Evolutionary conservation across 2,888 invertebrate genomes (phyloP), one percentile per base, ranked within the genome.

Genomic region (Drosophila paracracens): DNA sequence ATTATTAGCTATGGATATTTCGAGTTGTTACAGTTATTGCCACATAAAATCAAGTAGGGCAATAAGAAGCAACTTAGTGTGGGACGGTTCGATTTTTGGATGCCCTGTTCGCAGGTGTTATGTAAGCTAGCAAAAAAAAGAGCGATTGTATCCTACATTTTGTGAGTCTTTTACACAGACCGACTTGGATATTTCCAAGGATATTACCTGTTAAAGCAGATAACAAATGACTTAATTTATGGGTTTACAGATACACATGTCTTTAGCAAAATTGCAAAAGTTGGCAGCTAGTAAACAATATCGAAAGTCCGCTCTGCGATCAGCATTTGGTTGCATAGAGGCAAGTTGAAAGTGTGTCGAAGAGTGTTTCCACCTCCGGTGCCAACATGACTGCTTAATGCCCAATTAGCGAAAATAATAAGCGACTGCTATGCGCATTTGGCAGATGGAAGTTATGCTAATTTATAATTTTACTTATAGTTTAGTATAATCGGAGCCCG

Each of bases 401-500:
- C 63, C 88, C 82, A 84, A 90, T 84, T 88, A 88, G 88, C 61
- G 67, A 61, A 50, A 70, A 85, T 71, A 79, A 74, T 77, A 74
- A 83, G 77, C 68, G 38, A 27, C 38, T 70, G 61, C 64, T 68
- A 81, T 78, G 59, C 62, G 54, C 60, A 59, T 72, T 83, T 59
- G 78, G 68, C 85, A 62, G 66, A 76, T 87, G 89, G 87, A 85
- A 90, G 89, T 76, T 83, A 83, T 88, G 90, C 75, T 86, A 80
- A 85, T 85, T 86, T 75, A 66, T 58, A 27, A 36, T 83, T 70
- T 81, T 59, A 61, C 69, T 83, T 81, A 76, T 68, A 36, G 71
- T 27, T 36, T n/a, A 38, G 7, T 29, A 56, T 38, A 71, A 88
- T 70, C 69, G 48, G 43, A 54, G 53, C 35, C 38, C 53, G 66